phyloP scores from a whole-genome alignment of 2,888 invertebrate genomes.

The Aquatica leii region DNA sequence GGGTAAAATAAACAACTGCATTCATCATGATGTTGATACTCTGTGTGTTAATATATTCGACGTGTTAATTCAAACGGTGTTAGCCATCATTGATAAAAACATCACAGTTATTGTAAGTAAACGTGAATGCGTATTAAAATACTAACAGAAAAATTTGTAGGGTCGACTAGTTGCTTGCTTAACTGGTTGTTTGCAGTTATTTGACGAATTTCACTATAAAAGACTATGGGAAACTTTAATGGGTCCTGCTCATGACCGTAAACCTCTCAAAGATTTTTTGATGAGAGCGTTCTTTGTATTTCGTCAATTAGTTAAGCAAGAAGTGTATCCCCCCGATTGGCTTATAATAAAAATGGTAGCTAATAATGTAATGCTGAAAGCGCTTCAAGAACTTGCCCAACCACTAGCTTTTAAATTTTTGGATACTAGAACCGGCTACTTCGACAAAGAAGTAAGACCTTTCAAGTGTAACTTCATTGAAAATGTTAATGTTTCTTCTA shows the following conservation, averaged over 20 bases:
- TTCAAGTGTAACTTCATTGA: too few species aligned
- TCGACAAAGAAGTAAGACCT: conserved; percentile 78
- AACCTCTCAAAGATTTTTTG: conserved; percentile 86
- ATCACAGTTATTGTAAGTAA: conserved; percentile 49
- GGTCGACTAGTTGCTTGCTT: conserved; percentile 88
- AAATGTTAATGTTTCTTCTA: too few species aligned
- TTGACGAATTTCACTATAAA: conserved; percentile 89
- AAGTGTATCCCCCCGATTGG: conserved; percentile 91
- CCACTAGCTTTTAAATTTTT: conserved; percentile 86
- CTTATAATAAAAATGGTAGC: conserved; percentile 87
- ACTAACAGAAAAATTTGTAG: conserved; percentile 59
- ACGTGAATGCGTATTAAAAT: neutral
- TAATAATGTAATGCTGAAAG: conserved; percentile 84
- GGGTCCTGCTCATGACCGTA: conserved; percentile 73
- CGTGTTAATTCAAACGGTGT: conserved; percentile 84
- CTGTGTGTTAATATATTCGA: conserved; percentile 82
- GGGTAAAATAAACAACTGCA: conserved; percentile 68
- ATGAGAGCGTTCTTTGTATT: conserved; percentile 83
- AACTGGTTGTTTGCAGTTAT: conserved; percentile 82
- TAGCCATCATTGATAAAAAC: conserved; percentile 80
- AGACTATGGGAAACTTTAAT: conserved; percentile 84
- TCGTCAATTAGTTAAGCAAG: conserved; percentile 79
- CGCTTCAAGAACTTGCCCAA: conserved; percentile 87
- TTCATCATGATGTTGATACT: conserved; percentile 83
- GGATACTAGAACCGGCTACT: conserved; percentile 72